Percentiles rank a stretch among this genome's conserved stretches.
Evolutionary conservation across 2,113 vertebrate genomes (phyloP).

Genomic region (Lepidiolamprologus cunningtoni): DNA sequence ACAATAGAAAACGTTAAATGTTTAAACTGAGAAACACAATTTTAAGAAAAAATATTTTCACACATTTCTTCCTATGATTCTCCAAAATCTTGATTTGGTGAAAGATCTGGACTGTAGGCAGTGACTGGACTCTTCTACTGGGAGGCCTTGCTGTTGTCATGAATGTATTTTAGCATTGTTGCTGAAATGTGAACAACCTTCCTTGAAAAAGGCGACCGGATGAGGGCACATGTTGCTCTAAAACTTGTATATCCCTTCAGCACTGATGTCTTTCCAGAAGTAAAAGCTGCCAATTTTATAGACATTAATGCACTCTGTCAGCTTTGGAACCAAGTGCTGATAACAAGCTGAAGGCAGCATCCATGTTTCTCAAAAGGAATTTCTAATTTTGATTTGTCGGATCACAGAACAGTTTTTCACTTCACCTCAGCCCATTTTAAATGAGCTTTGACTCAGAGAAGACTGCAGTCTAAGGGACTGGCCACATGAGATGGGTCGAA

Average conservation of each 20-base stretch:
- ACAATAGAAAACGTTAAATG: background rate
- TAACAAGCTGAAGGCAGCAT: background rate
- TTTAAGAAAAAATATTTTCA: background rate
- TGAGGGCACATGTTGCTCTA: background rate
- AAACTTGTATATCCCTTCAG: background rate
- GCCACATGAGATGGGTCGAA: background rate
- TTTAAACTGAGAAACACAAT: background rate
- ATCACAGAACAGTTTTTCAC: background rate
- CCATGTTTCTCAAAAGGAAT: background rate
- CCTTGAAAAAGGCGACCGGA: rapidly evolving
- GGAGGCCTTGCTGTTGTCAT: background rate
- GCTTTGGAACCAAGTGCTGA: background rate
- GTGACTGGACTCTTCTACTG: rapidly evolving
- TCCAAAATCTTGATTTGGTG: background rate
- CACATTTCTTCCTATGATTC: background rate
- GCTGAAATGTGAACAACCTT: background rate
- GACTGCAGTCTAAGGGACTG: background rate
- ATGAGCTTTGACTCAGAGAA: background rate
- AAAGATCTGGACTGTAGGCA: background rate
- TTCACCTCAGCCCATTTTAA: background rate
- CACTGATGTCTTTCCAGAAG: background rate
- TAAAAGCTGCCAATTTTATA: background rate
- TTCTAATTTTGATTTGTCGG: rapidly evolving
- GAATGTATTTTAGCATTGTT: background rate
- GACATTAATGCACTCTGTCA: background rate